A percentile compares a stretch with the other conserved stretches of the same genome.
These are phyloP conservation scores for Thalassophryne amazonica DNA, from an alignment of 2,797 vertebrate species.

Conservation along the genomic window DNA sequence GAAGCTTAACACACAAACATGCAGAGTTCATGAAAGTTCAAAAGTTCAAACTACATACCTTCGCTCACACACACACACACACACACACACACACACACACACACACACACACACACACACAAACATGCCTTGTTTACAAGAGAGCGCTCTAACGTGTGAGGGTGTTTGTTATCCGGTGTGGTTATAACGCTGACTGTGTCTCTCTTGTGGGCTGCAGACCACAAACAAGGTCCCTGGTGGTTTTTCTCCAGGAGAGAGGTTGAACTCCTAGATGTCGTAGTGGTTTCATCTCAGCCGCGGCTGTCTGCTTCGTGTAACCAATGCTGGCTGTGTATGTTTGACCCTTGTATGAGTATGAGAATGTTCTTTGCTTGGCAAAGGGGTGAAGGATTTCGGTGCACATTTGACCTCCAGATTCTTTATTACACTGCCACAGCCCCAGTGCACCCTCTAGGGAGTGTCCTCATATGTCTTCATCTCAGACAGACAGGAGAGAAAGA, in stretches of 20 bases:
- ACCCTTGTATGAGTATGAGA: slow-evolving; percentile 22
- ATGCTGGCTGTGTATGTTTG: slow-evolving; percentile 43
- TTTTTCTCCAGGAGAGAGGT: slow-evolving; percentile 51
- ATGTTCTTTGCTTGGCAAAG: not conserved
- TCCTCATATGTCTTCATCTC: slow-evolving; percentile 52
- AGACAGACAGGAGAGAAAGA: slow-evolving; percentile 27
- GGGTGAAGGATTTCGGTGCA: slow-evolving; percentile 37
- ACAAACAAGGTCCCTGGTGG: slow-evolving; percentile 93
- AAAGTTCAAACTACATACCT: too few relatives aligned
- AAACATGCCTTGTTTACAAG: slow-evolving; percentile 33
- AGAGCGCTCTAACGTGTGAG: slow-evolving; percentile 6
- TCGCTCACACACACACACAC: not conserved
- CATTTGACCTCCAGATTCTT: slow-evolving; percentile 60
- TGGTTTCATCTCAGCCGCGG: slow-evolving; percentile 42
- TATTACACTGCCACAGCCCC: slow-evolving; percentile 33
- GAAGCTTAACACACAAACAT: too few relatives aligned
- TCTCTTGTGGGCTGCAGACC: slow-evolving; percentile 88
- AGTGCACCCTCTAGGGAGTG: slow-evolving; percentile 38
- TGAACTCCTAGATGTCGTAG: slow-evolving; percentile 37
- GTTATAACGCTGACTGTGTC: slow-evolving; percentile 91
- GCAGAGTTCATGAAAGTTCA: too few relatives aligned
- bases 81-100: slow-evolving; percentile 8
- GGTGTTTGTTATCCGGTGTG: slow-evolving; percentile 64
- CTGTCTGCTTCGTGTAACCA: slow-evolving; percentile 70
- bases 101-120: not conserved